Evolutionary conservation across 1,140 invertebrate species (phyloP), one percentile per base, ranked within the genome.

Genomic region (Diorhabda elongata): DNA sequence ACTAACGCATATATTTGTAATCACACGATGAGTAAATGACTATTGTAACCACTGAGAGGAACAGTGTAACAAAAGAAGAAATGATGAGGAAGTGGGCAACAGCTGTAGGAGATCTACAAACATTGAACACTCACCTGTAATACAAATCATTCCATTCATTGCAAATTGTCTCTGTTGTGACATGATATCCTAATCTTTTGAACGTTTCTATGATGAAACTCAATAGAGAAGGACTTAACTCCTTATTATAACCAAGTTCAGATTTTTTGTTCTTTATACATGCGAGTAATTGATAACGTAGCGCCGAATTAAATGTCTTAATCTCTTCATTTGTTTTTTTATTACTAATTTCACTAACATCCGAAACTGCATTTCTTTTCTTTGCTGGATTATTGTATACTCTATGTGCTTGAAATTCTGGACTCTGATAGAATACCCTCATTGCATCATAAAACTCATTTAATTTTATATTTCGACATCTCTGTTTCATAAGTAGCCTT

Each of bases 71-170:
- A 26, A 26, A 26, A 26, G 26, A 26, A 26, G 26, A 26, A 26
- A 26, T 26, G 26, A 26, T 26, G 26, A 26, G 26, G 26, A 26
- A 26, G 26, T 26, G 26, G 26, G 26, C 26, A 26, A 26, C 26
- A 26, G 26, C 26, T 26, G 26, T 26, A 26, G 26, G 26, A 26
- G 26, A 26, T 26, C 26, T 26, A 26, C 26, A 26, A 26, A 26
- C 26, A 52, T 8, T 8, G 47, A 2, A 52, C 6, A 52, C 6
- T n/a, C n/a, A 52, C 47, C 47, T 61, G 59, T 43, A 61, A 5
- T 41, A 61, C 26, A 61, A 42, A 61, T 61, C 59, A 43, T 61
- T 61, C 59, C 59, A 61, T 42, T 61, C 59, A 43, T 61, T 61
- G 8, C 5, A 41, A 61, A 61, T 61, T 6, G 58, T 6, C 11